A percentile compares a stretch with the other conserved stretches of the same genome.
Conservation (phyloP, 2,797 vertebrate species). For the Cottoperca gobio region DNA sequence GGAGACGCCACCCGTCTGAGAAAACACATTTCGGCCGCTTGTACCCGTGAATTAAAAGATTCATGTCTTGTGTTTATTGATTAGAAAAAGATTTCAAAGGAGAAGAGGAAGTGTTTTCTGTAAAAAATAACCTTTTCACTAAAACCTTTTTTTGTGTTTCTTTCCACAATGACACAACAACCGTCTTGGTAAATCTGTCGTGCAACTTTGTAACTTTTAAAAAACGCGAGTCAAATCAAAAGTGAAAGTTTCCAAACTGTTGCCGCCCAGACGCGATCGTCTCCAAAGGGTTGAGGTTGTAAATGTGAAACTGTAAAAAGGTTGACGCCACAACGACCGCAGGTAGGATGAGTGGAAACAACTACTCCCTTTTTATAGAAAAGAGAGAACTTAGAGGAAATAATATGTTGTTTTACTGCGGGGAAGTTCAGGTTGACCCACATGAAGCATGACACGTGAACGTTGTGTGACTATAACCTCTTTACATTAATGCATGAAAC, state of each 20-base stretch:
- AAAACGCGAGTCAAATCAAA: neutral
- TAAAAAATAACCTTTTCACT: neutral
- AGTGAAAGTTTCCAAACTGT: conserved; percentile 12
- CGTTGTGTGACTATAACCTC: too few species aligned
- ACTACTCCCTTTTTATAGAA: neutral
- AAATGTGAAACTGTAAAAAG: neutral
- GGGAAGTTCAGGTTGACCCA: neutral
- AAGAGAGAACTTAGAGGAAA: neutral
- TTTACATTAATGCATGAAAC: neutral
- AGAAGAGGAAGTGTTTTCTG: neutral
- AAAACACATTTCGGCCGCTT: too few species aligned
- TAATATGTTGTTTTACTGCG: neutral
- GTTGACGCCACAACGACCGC: neutral
- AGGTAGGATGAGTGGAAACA: neutral
- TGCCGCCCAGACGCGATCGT: neutral
- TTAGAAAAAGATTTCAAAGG: neutral
- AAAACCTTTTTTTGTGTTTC: neutral
- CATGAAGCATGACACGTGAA: neutral
- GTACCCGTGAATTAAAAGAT: too few species aligned
- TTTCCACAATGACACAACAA: conserved; percentile 10
- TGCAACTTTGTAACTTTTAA: neutral
- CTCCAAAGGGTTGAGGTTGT: too few species aligned
- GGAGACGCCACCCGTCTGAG: too few species aligned
- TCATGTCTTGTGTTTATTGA: neutral
- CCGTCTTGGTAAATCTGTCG: too few species aligned